Conservation (phyloP, 2,888 invertebrate species). For the Cistogaster globosa region DNA sequence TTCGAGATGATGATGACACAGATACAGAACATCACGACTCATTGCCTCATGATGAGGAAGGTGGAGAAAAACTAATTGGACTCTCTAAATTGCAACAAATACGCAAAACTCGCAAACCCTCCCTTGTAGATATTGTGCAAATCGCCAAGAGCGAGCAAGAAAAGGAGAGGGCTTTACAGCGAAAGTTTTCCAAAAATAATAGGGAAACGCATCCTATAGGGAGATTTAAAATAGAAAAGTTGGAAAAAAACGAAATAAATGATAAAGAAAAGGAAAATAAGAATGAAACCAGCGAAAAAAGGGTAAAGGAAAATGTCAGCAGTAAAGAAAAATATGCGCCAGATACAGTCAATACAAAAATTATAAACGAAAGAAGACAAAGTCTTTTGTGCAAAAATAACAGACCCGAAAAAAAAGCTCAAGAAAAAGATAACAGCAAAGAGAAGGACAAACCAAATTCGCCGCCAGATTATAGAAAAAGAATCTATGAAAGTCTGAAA, state of each 20-base stretch:
- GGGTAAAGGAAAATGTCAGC: not conserved
- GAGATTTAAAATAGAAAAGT: slow-evolving; percentile 78
- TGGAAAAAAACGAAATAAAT: slow-evolving; percentile 72
- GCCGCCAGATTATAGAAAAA: slow-evolving; percentile 38
- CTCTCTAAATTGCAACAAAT: slow-evolving; percentile 79
- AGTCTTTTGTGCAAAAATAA: slow-evolving; percentile 78
- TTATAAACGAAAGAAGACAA: slow-evolving; percentile 80
- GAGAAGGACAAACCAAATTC: slow-evolving; percentile 49
- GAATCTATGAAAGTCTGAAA: slow-evolving; percentile 62
- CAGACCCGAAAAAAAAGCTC: slow-evolving; percentile 72
- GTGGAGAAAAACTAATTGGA: slow-evolving; percentile 77
- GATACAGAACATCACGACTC: slow-evolving; percentile 89
- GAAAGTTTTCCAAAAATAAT: slow-evolving; percentile 60
- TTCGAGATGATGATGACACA: slow-evolving; percentile 85
- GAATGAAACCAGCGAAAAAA: slow-evolving; percentile 1
- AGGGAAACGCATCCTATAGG: slow-evolving; percentile 78
- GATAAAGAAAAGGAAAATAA: slow-evolving; percentile 45
- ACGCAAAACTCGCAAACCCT: slow-evolving; percentile 79
- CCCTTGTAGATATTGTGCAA: slow-evolving; percentile 81
- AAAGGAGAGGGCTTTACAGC: slow-evolving; percentile 73
- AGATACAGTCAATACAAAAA: slow-evolving; percentile 76
- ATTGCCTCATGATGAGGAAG: slow-evolving; percentile 85
- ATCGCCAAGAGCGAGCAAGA: slow-evolving; percentile 79
- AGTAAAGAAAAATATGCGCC: slow-evolving; percentile 42
- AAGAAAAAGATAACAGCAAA: slow-evolving; percentile 69